Conservation (phyloP, 2,888 invertebrate species). For the Listrodromus nycthemerus region DNA sequence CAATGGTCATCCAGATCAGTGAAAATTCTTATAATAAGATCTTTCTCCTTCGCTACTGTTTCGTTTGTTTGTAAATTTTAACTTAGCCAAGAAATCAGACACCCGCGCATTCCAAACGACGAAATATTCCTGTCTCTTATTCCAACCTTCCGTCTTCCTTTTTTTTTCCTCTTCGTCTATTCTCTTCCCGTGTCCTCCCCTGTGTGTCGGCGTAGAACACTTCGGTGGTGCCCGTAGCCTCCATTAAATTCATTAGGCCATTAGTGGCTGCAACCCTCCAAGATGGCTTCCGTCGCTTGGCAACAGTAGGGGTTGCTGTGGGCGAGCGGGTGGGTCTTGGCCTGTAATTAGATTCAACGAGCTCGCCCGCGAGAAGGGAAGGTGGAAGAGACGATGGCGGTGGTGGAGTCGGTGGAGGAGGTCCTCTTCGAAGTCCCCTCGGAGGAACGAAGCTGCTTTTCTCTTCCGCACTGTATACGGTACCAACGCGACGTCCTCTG, state of each 20-base stretch:
- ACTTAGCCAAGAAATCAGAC: constrained; percentile 48
- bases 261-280: constrained; percentile 85
- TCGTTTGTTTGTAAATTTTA: constrained; percentile 45
- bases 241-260: constrained; percentile 85
- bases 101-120: constrained; percentile 12
- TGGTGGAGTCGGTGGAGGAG: constrained; percentile 34
- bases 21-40: neutral
- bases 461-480: constrained; percentile 44
- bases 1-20: no score
- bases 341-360: constrained; percentile 84
- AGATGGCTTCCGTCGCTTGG: constrained; percentile 84
- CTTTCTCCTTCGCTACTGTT: neutral
- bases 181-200: constrained; percentile 43
- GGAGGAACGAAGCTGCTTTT: constrained; percentile 60
- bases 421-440: constrained; percentile 30
- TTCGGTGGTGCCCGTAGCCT: constrained; percentile 78
- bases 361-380: constrained; percentile 76
- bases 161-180: constrained; percentile 43
- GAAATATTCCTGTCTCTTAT: constrained; percentile 42
- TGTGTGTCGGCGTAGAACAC: constrained; percentile 69
- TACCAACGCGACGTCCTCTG: constrained; percentile 27
- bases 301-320: constrained; percentile 75
- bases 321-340: constrained; percentile 78
- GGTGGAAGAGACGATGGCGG: constrained; percentile 67
- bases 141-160: constrained; percentile 45